These are phyloP conservation scores for Syrmaticus mikado DNA, from an alignment of 2,113 vertebrate genomes.

Conservation along the genomic window DNA sequence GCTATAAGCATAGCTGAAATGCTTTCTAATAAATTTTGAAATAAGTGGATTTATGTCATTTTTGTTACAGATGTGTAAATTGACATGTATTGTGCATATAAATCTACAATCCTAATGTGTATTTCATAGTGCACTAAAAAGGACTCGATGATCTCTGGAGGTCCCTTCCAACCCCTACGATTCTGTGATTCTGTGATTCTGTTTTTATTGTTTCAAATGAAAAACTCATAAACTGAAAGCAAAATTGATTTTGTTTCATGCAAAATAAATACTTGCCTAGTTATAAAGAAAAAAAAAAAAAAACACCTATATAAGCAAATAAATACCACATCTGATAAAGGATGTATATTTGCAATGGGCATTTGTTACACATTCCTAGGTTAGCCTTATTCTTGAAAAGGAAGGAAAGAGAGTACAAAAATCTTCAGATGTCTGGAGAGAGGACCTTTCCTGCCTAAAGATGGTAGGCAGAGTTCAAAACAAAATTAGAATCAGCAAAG, in stretches of 20 bases:
- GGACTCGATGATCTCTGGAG: no score
- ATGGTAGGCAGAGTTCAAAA: neutral
- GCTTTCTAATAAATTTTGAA: constrained; percentile 35
- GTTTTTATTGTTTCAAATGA: constrained; percentile 38
- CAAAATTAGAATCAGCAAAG: neutral
- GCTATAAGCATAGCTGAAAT: neutral
- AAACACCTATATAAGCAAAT: neutral
- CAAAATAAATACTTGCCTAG: constrained; percentile 4
- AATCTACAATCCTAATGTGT: constrained; percentile 29
- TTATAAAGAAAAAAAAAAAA: neutral
- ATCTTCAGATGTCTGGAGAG: neutral
- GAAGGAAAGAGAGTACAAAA: neutral
- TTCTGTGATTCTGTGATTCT: no score
- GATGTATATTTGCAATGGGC: accelerated
- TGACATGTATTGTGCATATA: neutral
- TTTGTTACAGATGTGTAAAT: constrained; percentile 19
- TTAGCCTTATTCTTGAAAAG: neutral
- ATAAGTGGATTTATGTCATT: constrained; percentile 27
- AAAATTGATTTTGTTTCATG: neutral
- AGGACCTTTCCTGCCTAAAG: neutral
- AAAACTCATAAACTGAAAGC: neutral
- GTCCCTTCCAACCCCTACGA: no score
- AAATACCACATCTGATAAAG: neutral
- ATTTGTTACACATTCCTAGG: neutral
- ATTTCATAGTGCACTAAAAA: constrained; percentile 41